These are phyloP conservation scores for Corynorhinus townsendii DNA, from an alignment of 2,113 vertebrate species.

Conservation along the genomic window DNA sequence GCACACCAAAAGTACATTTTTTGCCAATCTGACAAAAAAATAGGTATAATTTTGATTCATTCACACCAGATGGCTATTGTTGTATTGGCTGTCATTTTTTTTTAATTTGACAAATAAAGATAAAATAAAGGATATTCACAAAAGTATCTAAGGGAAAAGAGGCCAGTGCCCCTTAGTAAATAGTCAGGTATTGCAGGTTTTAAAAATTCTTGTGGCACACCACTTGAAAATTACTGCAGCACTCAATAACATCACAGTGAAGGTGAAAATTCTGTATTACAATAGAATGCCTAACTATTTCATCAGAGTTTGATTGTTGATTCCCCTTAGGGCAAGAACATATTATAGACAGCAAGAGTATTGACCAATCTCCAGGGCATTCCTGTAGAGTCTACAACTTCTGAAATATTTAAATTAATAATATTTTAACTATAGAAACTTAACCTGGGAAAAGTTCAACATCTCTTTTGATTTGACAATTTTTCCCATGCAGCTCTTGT, in stretches of 20 bases:
- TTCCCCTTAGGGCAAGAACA: neutral
- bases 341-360: neutral
- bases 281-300: neutral
- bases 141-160: neutral
- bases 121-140: no score
- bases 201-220: neutral
- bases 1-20: neutral
- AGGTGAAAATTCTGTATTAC: neutral
- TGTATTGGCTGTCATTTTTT: neutral
- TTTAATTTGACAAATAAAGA: neutral
- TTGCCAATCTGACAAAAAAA: neutral
- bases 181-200: neutral
- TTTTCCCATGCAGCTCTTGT: neutral
- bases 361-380: neutral
- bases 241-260: conserved; percentile 16
- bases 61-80: neutral
- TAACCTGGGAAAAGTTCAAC: neutral
- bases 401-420: conserved; percentile 47
- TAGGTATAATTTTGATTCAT: neutral
- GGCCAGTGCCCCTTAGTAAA: neutral
- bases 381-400: neutral
- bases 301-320: neutral
- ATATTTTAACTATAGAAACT: neutral
- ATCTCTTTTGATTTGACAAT: neutral
- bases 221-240: neutral